Evolutionary conservation across 2,113 vertebrate species (phyloP).

Genomic region (Zosterops lateralis): DNA sequence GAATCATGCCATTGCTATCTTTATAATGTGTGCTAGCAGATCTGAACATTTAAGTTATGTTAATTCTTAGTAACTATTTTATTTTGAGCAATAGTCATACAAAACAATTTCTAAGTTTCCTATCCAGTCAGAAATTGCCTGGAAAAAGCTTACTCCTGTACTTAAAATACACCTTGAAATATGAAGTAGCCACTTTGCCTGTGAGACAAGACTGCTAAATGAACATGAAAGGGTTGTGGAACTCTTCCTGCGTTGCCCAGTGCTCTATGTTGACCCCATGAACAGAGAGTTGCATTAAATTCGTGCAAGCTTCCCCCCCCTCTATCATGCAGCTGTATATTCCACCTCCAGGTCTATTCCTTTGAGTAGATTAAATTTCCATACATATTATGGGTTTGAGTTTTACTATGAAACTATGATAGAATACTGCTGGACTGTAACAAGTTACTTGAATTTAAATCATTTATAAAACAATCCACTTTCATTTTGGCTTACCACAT

Average conservation of each 20-base stretch:
- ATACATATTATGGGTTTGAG: background rate
- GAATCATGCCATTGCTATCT: background rate
- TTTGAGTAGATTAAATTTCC: background rate
- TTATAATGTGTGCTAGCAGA: background rate
- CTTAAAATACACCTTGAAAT: background rate
- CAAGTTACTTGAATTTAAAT: background rate
- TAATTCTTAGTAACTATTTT: background rate
- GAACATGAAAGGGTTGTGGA: background rate
- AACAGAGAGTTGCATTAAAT: background rate
- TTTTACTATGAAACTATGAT: background rate
- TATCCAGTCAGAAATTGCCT: background rate
- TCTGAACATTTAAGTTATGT: background rate
- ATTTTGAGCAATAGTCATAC: background rate
- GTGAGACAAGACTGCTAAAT: background rate
- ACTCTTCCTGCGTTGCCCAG: fast-evolving
- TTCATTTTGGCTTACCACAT: fast-evolving
- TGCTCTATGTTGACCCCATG: background rate
- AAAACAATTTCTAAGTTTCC: background rate
- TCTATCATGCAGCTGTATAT: background rate
- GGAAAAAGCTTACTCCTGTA: background rate
- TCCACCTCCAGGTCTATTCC: background rate
- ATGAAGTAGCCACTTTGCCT: background rate
- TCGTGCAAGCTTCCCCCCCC: background rate
- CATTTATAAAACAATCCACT: background rate
- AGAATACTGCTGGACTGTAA: background rate